phyloP scores from a whole-genome alignment of 2,888 invertebrate genomes.

The Antheraea assamensis region DNA sequence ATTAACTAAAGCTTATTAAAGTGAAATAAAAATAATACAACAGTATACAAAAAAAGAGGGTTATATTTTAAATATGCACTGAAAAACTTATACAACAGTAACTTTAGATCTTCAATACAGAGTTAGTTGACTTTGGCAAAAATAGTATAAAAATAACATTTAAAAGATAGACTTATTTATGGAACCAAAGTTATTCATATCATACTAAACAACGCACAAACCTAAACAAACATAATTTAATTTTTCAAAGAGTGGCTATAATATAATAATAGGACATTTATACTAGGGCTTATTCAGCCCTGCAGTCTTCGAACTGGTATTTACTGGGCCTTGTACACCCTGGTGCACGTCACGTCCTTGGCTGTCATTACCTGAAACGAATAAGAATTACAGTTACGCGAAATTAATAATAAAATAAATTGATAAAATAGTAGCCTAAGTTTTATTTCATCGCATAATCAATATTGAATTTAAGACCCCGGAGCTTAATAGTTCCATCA shows the following conservation, averaged over 20 bases:
- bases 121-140: constrained; percentile 53
- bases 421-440: too few relatives aligned
- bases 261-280: constrained; percentile 43
- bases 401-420: too few relatives aligned
- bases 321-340: constrained; percentile 87
- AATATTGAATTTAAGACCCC: too few relatives aligned
- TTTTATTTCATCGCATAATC: too few relatives aligned
- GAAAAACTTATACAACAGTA: constrained; percentile 72
- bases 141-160: constrained; percentile 63
- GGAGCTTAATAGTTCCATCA: too few relatives aligned
- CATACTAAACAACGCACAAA: constrained; percentile 33
- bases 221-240: constrained; percentile 67
- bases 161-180: constrained; percentile 34
- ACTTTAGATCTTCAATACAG: constrained; percentile 39
- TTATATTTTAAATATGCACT: constrained; percentile 74
- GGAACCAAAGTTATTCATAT: constrained; percentile 42
- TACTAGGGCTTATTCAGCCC: constrained; percentile 45
- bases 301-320: constrained; percentile 58
- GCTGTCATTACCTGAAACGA: constrained; percentile 86
- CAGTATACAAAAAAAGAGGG: constrained; percentile 41
- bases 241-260: constrained; percentile 63
- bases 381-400: background rate
- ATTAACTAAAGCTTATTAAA: background rate
- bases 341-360: constrained; percentile 87
- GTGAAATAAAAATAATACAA: constrained; percentile 24